Evolutionary conservation across 2,113 vertebrate genomes (phyloP).

Genomic region (Ptilorrhoa leucosticta): DNA sequence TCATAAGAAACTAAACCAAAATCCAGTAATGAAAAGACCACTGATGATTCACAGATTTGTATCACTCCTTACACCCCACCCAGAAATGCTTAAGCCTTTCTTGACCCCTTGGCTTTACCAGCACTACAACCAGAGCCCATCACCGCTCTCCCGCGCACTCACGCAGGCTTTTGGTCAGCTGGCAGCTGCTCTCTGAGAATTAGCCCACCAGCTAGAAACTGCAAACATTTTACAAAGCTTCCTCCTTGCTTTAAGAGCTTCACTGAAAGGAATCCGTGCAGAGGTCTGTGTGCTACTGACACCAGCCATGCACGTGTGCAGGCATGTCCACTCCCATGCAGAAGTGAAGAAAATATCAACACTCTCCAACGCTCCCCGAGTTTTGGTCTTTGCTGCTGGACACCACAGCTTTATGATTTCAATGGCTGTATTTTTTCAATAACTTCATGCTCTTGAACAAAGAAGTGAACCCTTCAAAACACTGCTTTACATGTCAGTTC

Average conservation of each 20-base stretch:
- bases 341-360: neutral
- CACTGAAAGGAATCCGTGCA: neutral
- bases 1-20: neutral
- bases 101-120: neutral
- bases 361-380: accelerated
- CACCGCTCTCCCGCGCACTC: accelerated
- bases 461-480: neutral
- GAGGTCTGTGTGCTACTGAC: neutral
- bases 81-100: neutral
- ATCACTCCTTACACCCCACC: neutral
- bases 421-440: neutral
- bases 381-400: neutral
- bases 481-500: neutral
- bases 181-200: neutral
- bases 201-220: neutral
- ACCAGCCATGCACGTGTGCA: accelerated
- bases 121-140: accelerated
- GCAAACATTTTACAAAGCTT: neutral
- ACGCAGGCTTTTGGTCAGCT: accelerated
- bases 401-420: neutral
- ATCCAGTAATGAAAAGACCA: neutral
- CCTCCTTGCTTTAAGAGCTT: neutral
- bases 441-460: neutral
- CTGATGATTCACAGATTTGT: neutral
- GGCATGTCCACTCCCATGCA: accelerated